Evolutionary conservation across 2,113 vertebrate genomes (phyloP).

Genomic region (Clarias gariepinus): DNA sequence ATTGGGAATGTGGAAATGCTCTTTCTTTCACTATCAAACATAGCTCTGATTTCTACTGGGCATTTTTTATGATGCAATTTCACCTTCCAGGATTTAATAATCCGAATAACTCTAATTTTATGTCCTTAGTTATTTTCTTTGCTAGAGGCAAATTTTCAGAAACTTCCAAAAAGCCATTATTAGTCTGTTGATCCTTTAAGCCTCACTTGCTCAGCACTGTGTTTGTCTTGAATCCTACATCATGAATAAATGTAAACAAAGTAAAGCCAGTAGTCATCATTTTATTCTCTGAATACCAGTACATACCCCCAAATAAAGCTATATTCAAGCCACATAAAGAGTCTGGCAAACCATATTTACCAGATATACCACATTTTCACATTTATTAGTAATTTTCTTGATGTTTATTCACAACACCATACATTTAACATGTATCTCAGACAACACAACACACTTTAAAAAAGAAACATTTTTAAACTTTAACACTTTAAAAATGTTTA

Average conservation of each 20-base stretch:
- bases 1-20: too few relatives aligned
- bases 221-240: neutral
- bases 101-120: too few relatives aligned
- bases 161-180: neutral
- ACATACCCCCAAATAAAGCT: neutral
- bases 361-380: neutral
- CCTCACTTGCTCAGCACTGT: neutral
- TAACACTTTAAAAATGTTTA: too few relatives aligned
- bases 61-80: too few relatives aligned
- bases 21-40: too few relatives aligned
- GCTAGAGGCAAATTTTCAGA: neutral
- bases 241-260: conserved; percentile 4
- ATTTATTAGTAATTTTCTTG: neutral
- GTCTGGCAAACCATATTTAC: neutral
- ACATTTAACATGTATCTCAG: neutral
- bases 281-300: conserved; percentile 1
- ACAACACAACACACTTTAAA: neutral
- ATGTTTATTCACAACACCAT: neutral
- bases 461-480: too few relatives aligned
- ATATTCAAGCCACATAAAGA: conserved; percentile 8
- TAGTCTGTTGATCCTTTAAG: neutral
- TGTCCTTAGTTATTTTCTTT: too few relatives aligned
- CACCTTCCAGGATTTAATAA: too few relatives aligned
- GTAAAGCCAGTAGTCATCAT: conserved; percentile 14
- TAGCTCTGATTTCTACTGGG: too few relatives aligned